These are phyloP conservation scores for Orchesellides sinensis DNA, from an alignment of 2,888 invertebrate genomes.

Conservation along the genomic window DNA sequence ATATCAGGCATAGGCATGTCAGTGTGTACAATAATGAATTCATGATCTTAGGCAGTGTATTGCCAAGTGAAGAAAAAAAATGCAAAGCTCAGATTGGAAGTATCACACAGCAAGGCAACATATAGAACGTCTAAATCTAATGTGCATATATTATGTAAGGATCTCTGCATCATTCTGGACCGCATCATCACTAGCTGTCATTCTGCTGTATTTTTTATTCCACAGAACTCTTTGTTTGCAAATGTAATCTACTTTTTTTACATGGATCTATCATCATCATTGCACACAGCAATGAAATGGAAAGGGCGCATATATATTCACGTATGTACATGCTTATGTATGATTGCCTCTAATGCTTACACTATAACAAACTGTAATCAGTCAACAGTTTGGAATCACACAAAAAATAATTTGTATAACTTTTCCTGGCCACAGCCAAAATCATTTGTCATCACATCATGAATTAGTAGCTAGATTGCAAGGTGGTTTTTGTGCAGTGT, in stretches of 20 bases:
- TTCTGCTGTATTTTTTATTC: constrained; percentile 31
- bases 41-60: constrained; percentile 6
- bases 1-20: constrained; percentile 2
- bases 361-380: constrained; percentile 41
- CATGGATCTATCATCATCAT: neutral
- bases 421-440: constrained; percentile 33
- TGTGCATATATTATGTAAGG: constrained; percentile 1
- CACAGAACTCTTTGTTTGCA: constrained; percentile 55
- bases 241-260: constrained; percentile 38
- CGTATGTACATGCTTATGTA: neutral
- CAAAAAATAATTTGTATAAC: constrained; percentile 32
- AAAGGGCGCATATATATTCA: neutral
- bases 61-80: neutral
- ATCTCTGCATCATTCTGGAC: neutral
- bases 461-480: neutral
- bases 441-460: neutral
- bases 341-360: constrained; percentile 17
- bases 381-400: constrained; percentile 37
- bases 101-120: neutral
- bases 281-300: neutral
- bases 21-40: neutral
- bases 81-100: neutral
- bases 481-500: too few species aligned
- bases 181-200: constrained; percentile 3
- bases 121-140: neutral